phyloP scores from a whole-genome alignment of 2,113 vertebrate genomes.

The Sminthopsis crassicaudata region DNA sequence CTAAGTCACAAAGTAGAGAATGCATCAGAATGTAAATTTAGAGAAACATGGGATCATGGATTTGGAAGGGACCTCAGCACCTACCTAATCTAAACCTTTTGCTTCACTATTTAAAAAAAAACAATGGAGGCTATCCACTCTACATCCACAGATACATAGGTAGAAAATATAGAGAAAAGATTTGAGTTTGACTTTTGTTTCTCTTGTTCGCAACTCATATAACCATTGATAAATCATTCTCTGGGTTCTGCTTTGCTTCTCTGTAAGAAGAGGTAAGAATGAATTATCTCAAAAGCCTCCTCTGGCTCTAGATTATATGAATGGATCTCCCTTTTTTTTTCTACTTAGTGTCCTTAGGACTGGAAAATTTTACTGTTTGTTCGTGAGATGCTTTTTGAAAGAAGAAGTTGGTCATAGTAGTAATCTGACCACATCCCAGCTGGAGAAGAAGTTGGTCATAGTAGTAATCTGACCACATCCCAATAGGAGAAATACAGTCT shows the following conservation, averaged over 20 bases:
- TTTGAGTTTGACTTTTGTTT: not conserved
- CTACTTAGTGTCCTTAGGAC: not conserved
- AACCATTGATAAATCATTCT: not conserved
- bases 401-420: not conserved
- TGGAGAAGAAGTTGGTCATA: not conserved
- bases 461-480: not conserved
- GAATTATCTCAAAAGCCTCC: not conserved
- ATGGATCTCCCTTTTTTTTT: not conserved
- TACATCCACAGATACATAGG: not conserved
- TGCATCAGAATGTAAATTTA: not conserved
- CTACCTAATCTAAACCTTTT: not conserved
- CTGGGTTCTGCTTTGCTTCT: not conserved
- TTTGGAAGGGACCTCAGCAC: not conserved
- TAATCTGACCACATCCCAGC: not conserved
- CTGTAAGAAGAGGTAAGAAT: not conserved
- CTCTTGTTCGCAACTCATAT: not conserved
- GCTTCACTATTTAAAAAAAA: not conserved
- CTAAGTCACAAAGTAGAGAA: not conserved
- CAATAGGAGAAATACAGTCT: not conserved
- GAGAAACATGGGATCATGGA: not conserved
- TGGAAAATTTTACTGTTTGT: not conserved
- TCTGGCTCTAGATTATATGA: not conserved
- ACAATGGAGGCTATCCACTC: not conserved
- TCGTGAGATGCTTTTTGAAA: not conserved
- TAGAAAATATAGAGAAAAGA: not conserved